Evolutionary conservation across 1,140 invertebrate genomes (phyloP).

Genomic region (Drosophila equinoxialis): DNA sequence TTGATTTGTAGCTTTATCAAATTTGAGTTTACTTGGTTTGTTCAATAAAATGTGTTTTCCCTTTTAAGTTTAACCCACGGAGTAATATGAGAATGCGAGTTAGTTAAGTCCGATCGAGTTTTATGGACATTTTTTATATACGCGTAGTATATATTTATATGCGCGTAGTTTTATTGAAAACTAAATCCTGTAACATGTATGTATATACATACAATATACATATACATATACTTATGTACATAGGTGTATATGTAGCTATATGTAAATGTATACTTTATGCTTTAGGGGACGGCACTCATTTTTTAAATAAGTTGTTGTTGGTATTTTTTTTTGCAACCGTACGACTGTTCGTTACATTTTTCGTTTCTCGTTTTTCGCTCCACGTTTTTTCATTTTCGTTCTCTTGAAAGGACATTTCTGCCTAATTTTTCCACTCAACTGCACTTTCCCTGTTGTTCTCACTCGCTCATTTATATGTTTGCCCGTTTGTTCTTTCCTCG

Average conservation of each 20-base stretch:
- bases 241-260: background rate
- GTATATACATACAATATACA: background rate
- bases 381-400: slow-evolving; percentile 32
- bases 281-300: slow-evolving; percentile 46
- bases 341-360: slow-evolving; percentile 24
- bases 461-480: slow-evolving; percentile 65
- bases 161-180: background rate
- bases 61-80: too few relatives aligned
- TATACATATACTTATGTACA: background rate
- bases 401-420: slow-evolving; percentile 65
- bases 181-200: slow-evolving; percentile 1
- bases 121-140: background rate
- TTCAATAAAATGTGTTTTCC: too few relatives aligned
- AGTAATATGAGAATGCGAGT: too few relatives aligned
- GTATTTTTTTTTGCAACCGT: background rate
- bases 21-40: too few relatives aligned
- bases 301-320: slow-evolving; percentile 49
- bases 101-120: too few relatives aligned
- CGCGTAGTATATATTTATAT: too few relatives aligned
- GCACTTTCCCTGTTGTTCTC: slow-evolving; percentile 66
- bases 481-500: slow-evolving; percentile 45
- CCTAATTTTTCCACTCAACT: slow-evolving; percentile 80
- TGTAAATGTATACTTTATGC: slow-evolving; percentile 9
- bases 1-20: too few relatives aligned
- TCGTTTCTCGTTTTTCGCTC: slow-evolving; percentile 18